Evolutionary conservation across 92 coral and sea anemone species (phyloP), one percentile per base, ranked within the genome.

Genomic region (Actinostola sp.): DNA sequence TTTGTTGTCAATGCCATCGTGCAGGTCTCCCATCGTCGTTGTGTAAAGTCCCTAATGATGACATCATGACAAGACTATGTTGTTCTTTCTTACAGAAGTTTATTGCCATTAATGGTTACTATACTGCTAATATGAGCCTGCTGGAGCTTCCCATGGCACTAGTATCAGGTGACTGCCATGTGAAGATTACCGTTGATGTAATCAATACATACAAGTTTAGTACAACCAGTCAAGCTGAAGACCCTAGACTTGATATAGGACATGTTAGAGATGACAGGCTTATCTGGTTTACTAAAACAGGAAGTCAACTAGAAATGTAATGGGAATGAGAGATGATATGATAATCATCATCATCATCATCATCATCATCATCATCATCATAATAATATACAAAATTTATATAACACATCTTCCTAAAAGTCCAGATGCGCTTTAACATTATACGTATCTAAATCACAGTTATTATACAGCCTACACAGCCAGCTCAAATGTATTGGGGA

Each of bases 201-300:
- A 58, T 63, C 45, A 86, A 89, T 55, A 68, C 81, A 33, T 89
- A 89, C 83, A 89, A 44, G 63, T 89, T 89, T 46, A 80, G 82
- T 68, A 83, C 88, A 0, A 78, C 83, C 21, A 86, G 62, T 6
- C 76, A 78, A 32, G 84, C 96, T 3, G 50, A 25, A 45, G 67
- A 86, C 65, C 87, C 84, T 75, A 70, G 59, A 63, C 77, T 89
- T 30, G 72, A 80, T 43, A 44, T 78, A 7, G 96, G 94, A 24
- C 94, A 89, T 68, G 70, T 89, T 19, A 68, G 80, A 31, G 95
- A 89, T 75, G 95, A 89, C 56, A 91, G 95, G 64, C 73, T 89
- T 9, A 86, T 89, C 42, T 89, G 95, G 95, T 89, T 86, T 62
- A 66, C 66, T 24, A 66, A 73, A 25, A 33, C 51, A 68, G 41